These are phyloP conservation scores for Apocrypta bakeri DNA, from an alignment of 1,140 invertebrate species.

Conservation along the genomic window DNA sequence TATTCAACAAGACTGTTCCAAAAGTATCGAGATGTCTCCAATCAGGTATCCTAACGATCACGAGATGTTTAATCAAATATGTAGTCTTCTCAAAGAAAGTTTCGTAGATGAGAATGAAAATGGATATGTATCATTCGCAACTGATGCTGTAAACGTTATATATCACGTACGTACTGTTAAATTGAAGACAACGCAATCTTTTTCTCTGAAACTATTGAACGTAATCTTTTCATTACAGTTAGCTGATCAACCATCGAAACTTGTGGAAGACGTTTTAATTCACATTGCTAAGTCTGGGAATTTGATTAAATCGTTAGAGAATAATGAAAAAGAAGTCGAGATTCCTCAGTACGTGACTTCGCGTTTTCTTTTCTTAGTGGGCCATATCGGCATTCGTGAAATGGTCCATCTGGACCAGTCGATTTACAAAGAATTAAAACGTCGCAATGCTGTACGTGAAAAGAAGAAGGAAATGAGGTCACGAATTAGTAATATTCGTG, in stretches of 20 bases:
- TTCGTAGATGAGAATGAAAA: conserved; percentile 69
- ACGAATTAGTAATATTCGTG: not conserved
- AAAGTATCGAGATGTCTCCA: conserved; percentile 57
- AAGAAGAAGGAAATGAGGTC: conserved; percentile 65
- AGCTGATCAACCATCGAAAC: conserved; percentile 66
- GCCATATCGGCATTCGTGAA: conserved; percentile 84
- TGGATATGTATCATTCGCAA: conserved; percentile 77
- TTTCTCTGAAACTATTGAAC: not conserved
- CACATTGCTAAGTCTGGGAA: conserved; percentile 53
- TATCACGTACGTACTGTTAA: conserved; percentile 75
- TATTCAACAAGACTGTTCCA: conserved; percentile 65
- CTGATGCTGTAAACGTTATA: conserved; percentile 78
- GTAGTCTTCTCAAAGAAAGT: conserved; percentile 72
- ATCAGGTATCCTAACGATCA: conserved; percentile 73
- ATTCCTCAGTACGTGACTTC: conserved; percentile 71
- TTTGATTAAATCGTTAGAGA: conserved; percentile 47
- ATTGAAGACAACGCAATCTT: no score
- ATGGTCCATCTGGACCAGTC: conserved; percentile 86
- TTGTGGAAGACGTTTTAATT: conserved; percentile 64
- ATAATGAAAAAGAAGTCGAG: conserved; percentile 7
- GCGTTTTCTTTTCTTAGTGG: conserved; percentile 81
- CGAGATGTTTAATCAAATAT: conserved; percentile 75
- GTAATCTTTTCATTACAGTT: conserved; percentile 55
- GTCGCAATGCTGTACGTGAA: conserved; percentile 72
- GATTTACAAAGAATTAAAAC: conserved; percentile 84